These are phyloP conservation scores for Mongoloraphidia duomilia DNA, from an alignment of 2,888 invertebrate species.

Conservation along the genomic window DNA sequence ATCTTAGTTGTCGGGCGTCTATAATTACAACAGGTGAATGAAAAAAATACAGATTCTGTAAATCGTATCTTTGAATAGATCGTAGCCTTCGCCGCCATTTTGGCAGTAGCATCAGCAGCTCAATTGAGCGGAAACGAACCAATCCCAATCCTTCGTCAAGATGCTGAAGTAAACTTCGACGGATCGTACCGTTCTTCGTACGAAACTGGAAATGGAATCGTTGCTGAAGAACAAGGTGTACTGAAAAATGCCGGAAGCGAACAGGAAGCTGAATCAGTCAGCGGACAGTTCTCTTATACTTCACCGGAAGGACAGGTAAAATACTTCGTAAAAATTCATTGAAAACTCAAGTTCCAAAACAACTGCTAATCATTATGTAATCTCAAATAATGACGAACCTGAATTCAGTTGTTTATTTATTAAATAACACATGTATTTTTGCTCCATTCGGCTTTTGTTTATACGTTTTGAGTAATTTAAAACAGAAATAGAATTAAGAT, in stretches of 20 bases:
- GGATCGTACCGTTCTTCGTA: slow-evolving; percentile 33
- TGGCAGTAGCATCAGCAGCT: slow-evolving; percentile 19
- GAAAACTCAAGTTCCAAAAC: no score
- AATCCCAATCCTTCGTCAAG: slow-evolving; percentile 22
- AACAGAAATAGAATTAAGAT: not conserved
- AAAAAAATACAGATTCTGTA: no score
- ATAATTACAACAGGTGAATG: no score
- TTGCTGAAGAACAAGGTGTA: slow-evolving; percentile 26
- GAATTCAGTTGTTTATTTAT: no score
- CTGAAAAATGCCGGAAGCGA: slow-evolving; percentile 23
- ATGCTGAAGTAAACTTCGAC: slow-evolving; percentile 31
- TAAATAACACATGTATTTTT: not conserved
- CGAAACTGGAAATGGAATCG: slow-evolving; percentile 39
- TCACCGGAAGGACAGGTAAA: slow-evolving; percentile 31
- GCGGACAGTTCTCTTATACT: slow-evolving; percentile 34
- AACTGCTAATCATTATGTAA: no score
- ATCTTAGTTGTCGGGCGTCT: no score
- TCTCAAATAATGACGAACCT: no score
- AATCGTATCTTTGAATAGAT: no score
- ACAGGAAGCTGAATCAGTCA: slow-evolving; percentile 27
- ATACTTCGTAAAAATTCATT: not conserved
- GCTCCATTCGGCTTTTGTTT: slow-evolving; percentile 10
- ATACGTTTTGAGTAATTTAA: slow-evolving; percentile 4
- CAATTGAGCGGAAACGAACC: slow-evolving; percentile 17
- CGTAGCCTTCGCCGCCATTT: slow-evolving; percentile 11